Evolutionary conservation across 2,888 invertebrate genomes (phyloP).

Genomic region (Tetropium fuscum): DNA sequence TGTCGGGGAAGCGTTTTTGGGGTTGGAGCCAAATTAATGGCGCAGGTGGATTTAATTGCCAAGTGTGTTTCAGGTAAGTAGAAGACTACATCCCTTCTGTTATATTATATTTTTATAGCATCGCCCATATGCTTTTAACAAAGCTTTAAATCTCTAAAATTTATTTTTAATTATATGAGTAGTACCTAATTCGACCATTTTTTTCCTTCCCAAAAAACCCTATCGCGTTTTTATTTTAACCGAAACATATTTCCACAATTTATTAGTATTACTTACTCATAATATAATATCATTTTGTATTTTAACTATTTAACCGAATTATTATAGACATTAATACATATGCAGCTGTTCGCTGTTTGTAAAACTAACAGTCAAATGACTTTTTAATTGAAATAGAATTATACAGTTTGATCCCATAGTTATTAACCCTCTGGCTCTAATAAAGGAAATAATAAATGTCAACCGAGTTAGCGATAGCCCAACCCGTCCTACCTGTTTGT

Average conservation of each 20-base stretch:
- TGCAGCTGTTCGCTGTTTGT: constrained; percentile 20
- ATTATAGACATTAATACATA: constrained; percentile 21
- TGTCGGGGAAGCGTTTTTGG: too few relatives aligned
- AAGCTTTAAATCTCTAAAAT: constrained; percentile 13
- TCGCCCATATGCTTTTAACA: too few relatives aligned
- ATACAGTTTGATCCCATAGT: constrained; percentile 25
- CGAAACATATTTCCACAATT: not conserved
- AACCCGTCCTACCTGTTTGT: constrained; percentile 31
- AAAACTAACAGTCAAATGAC: constrained; percentile 24
- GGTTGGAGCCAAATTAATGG: too few relatives aligned
- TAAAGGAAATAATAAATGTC: constrained; percentile 34
- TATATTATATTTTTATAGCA: too few relatives aligned
- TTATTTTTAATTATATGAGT: constrained; percentile 4
- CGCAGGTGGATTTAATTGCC: too few relatives aligned
- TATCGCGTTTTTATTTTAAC: not conserved
- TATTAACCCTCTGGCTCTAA: constrained; percentile 19
- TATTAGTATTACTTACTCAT: constrained; percentile 2
- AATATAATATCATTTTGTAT: constrained; percentile 17
- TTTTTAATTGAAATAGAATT: constrained; percentile 33
- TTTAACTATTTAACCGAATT: constrained; percentile 22
- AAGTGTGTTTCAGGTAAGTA: too few relatives aligned
- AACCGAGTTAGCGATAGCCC: constrained; percentile 24
- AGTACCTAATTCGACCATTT: constrained; percentile 1
- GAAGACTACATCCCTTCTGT: too few relatives aligned
- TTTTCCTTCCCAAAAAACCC: not conserved